phyloP scores from a whole-genome alignment of 1,140 invertebrate species.

The Antheraea mylitta region DNA sequence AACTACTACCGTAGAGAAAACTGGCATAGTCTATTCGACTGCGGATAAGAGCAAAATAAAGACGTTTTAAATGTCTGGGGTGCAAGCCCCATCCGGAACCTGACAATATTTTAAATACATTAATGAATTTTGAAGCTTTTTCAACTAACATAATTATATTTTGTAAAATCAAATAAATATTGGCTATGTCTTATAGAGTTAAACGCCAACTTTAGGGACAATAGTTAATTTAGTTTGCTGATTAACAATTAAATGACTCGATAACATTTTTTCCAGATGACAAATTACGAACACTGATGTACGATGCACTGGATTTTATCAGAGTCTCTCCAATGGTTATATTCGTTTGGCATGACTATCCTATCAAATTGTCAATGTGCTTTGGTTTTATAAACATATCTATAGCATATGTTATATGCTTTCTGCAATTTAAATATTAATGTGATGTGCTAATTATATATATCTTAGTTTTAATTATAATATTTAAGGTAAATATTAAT shows the following conservation, averaged over 20 bases:
- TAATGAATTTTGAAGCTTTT: no score
- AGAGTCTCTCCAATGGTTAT: not conserved
- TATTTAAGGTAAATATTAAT: not conserved
- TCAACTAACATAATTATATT: no score
- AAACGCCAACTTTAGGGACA: no score
- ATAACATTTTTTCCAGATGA: not conserved
- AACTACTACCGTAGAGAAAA: no score
- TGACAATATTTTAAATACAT: no score
- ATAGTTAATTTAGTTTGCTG: not conserved
- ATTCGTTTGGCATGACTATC: not conserved
- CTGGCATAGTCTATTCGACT: no score
- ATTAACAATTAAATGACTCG: not conserved
- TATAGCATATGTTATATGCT: not conserved
- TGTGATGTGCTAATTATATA: not conserved
- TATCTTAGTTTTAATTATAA: not conserved
- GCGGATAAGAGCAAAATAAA: no score
- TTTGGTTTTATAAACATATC: not conserved
- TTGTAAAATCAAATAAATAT: no score
- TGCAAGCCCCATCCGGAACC: no score
- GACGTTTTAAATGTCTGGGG: no score
- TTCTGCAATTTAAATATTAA: constrained; percentile 9
- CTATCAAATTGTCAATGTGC: not conserved
- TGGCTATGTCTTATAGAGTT: no score
- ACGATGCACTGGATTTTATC: not conserved
- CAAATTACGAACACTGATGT: not conserved